Percentiles rank a stretch among this genome's conserved stretches.
Conservation (phyloP, 2,113 vertebrate genomes). For the Pteropus alecto region DNA sequence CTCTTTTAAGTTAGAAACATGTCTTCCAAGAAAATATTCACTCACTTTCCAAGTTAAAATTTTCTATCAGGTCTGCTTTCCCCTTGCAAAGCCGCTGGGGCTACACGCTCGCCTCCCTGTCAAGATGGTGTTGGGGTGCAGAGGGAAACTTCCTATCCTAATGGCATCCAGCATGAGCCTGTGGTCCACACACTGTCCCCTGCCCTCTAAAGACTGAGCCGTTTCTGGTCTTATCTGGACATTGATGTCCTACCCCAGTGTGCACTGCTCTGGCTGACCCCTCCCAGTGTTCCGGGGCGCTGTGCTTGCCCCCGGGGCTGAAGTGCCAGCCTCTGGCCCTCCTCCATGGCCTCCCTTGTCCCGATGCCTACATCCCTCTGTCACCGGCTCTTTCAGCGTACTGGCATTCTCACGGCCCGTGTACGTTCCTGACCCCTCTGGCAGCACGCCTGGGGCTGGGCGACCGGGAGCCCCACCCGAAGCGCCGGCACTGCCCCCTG, state of each 20-base stretch:
- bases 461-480: not conserved
- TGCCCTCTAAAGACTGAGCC: not conserved
- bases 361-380: not conserved
- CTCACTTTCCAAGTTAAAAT: not conserved
- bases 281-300: not conserved
- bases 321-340: not conserved
- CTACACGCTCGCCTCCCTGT: not conserved
- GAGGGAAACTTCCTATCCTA: not conserved
- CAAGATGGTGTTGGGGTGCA: accelerated
- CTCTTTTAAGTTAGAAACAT: not conserved
- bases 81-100: not conserved
- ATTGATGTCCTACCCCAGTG: not conserved
- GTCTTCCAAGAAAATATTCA: not conserved
- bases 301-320: not conserved
- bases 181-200: not conserved
- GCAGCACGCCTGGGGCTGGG: accelerated
- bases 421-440: not conserved
- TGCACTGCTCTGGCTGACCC: not conserved
- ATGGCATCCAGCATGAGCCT: not conserved
- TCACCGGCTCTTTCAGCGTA: not conserved
- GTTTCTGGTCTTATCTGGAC: not conserved
- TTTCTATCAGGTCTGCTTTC: not conserved
- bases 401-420: too few relatives aligned
- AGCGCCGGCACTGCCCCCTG: accelerated
- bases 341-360: not conserved